phyloP scores from a whole-genome alignment of 2,113 vertebrate genomes.

The Rousettus leschenaultii region DNA sequence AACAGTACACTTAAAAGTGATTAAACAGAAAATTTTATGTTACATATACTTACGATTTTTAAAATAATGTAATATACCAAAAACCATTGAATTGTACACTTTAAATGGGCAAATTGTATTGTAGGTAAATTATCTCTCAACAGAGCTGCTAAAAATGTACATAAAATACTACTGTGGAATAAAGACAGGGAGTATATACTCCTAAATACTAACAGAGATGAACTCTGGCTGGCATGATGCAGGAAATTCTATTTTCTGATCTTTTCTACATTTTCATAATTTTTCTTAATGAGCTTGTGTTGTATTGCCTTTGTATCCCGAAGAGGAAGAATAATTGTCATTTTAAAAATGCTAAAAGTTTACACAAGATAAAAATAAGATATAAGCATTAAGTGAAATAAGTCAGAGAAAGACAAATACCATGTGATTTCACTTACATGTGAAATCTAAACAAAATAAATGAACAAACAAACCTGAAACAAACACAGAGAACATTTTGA shows the following conservation, averaged over 20 bases:
- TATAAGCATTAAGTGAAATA: too few species aligned
- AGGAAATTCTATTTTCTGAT: not conserved
- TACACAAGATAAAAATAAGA: slow-evolving; percentile 2
- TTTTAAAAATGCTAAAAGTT: not conserved
- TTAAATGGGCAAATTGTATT: not conserved
- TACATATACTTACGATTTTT: not conserved
- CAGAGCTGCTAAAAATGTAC: not conserved
- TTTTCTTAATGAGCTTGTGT: not conserved
- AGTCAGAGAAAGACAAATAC: too few species aligned
- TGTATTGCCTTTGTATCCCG: not conserved
- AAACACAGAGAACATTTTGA: too few species aligned
- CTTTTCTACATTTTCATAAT: not conserved
- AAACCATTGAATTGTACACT: not conserved
- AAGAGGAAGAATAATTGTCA: not conserved
- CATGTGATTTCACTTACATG: too few species aligned
- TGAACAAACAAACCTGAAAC: too few species aligned
- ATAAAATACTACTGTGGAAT: not conserved
- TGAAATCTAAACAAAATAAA: too few species aligned
- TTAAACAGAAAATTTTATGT: not conserved
- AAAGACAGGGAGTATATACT: not conserved
- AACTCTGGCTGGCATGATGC: not conserved
- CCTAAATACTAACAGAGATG: not conserved
- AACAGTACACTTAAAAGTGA: not conserved
- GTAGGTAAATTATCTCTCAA: not conserved
- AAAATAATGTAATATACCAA: not conserved